Conservation (phyloP, 2,797 vertebrate genomes). For the Mormyrus proboscirostris region DNA sequence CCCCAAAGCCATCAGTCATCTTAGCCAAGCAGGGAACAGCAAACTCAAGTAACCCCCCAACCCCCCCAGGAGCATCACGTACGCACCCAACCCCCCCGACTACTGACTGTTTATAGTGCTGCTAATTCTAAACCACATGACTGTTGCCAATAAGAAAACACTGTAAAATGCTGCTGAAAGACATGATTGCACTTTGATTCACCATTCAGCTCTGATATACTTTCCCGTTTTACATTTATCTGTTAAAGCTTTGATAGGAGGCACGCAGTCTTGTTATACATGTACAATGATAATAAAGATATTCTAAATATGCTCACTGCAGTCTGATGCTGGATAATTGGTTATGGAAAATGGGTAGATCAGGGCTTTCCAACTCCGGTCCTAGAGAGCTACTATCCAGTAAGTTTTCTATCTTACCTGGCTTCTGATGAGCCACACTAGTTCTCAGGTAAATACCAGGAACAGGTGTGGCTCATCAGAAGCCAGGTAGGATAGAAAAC, state of each 20-base stretch:
- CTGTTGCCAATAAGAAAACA: neutral
- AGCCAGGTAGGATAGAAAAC: too few species aligned
- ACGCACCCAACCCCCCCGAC: neutral
- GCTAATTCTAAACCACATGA: neutral
- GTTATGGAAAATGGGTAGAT: neutral
- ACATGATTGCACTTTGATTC: neutral
- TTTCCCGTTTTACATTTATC: neutral
- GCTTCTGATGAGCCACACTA: too few species aligned
- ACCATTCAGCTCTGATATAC: neutral
- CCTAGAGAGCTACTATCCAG: too few species aligned
- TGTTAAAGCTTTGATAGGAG: neutral
- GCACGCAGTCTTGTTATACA: neutral
- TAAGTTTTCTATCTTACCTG: too few species aligned
- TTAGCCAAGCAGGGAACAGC: neutral
- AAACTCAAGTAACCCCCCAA: neutral
- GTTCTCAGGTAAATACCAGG: too few species aligned
- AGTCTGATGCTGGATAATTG: neutral
- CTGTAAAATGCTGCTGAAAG: neutral
- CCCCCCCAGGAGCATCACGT: neutral
- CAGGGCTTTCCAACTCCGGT: too few species aligned
- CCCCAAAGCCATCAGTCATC: neutral
- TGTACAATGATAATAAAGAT: neutral
- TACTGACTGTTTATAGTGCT: neutral
- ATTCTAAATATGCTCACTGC: neutral
- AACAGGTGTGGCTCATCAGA: too few species aligned